Percentiles rank a stretch among this genome's conserved stretches.
Conservation (phyloP, 2,888 invertebrate species). For the Drosophila kambysellisi region DNA sequence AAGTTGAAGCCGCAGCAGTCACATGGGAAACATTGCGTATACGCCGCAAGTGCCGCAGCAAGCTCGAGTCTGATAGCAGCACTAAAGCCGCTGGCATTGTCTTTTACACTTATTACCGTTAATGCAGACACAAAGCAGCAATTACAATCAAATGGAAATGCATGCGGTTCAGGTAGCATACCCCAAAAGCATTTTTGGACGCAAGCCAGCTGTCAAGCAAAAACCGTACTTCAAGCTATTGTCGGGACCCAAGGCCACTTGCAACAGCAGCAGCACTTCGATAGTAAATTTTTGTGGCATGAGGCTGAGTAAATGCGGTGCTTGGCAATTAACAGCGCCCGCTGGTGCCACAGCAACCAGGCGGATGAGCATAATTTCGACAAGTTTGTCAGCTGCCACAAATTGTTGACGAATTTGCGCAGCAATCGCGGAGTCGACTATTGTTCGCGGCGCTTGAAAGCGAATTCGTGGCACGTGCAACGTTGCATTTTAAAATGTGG, state of each 20-base stretch:
- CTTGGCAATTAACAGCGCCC: constrained; percentile 35
- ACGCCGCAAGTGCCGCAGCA: constrained; percentile 35
- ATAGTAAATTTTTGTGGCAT: constrained; percentile 7
- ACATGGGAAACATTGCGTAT: constrained; percentile 45
- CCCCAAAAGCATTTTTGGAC: constrained; percentile 53
- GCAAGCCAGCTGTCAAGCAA: constrained; percentile 32
- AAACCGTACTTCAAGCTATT: constrained; percentile 25
- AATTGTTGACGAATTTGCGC: constrained; percentile 46
- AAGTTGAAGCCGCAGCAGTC: constrained; percentile 22
- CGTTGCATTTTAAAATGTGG: neutral
- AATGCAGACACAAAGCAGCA: constrained; percentile 59
- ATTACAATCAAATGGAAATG: constrained; percentile 58
- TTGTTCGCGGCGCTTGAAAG: constrained; percentile 24
- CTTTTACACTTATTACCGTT: constrained; percentile 54
- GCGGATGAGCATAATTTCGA: constrained; percentile 36
- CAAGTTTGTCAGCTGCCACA: constrained; percentile 31
- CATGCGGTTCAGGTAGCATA: neutral
- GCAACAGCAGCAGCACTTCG: constrained; percentile 12
- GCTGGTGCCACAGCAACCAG: constrained; percentile 8
- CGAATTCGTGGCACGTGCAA: constrained; percentile 26
- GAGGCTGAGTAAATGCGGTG: neutral
- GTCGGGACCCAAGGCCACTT: constrained; percentile 32
- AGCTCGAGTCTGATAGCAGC: neutral
- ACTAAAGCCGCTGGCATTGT: constrained; percentile 18
- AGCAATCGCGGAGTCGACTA: constrained; percentile 3